Evolutionary conservation across 2,113 vertebrate genomes (phyloP), one percentile per base, ranked within the genome.

Genomic region (Baryphthengus martii): DNA sequence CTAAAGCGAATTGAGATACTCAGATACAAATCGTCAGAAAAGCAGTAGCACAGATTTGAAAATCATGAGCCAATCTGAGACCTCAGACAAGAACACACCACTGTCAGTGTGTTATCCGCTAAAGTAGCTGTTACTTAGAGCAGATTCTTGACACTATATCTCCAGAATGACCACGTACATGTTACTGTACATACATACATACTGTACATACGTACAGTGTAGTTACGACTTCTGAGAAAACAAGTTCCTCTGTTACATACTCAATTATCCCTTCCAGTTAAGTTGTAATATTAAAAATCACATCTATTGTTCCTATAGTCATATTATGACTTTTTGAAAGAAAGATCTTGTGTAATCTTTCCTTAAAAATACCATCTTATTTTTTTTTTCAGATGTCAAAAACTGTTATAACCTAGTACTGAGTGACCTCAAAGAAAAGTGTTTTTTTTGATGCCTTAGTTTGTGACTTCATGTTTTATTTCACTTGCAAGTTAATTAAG

Each of bases 111-210:
- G 19, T 35, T 66, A 7, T 10, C 20, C 14, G 40, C 20, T 45
- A 85, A 58, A 44, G 9, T 1, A n/a, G 13, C 1, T 55, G 17
- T 52, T 61, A 31, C 35, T 73, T 45, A 35, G 16, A 11, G 10
- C 25, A 71, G 17, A 31, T 53, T 90, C 16, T 59, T 39, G 25
- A 33, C 17, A 29, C 6, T 9, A 4, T 52, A 25, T 40, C 35
- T 87, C 77, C 52, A 78, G 42, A 87, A 62, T 35, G 12, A 75
- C 5, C 14, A 37, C 9, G 40, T 28, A 75, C 18, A 6, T 53
- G 3, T 67, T 53, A 63, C 4, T 79, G 3, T 23, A n/a, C 1
- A 5, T 17, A n/a, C n/a, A n/a, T n/a, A n/a, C n/a, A n/a, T n/a
- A n/a, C n/a, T n/a, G n/a, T n/a, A n/a, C n/a, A n/a, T n/a, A n/a